Base-by-base conservation (phyloP, 1,140 invertebrate genomes). In the Apocrypta bakeri region DNA sequence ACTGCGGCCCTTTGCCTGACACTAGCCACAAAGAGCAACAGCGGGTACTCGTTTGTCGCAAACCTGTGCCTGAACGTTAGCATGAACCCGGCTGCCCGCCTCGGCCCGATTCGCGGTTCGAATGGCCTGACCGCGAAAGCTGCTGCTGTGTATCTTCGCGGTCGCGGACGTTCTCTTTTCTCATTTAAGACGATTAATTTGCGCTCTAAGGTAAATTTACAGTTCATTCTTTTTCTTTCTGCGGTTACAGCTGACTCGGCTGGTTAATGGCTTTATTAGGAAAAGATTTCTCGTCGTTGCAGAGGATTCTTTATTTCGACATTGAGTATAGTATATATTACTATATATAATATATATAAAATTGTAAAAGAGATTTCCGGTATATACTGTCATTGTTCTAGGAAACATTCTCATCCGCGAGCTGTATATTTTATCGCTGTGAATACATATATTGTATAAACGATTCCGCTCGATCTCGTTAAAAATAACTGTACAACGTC, bases 181-280 rank as follows among this genome's bases (percentile, higher is more conserved):
- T 48, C 71, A 27, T 27, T 42, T 40, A 24, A 9, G 40, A n/a
- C 37, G 73, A 31, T 14, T 24, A 75, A 56, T 75, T 75, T 56
- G 40, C 24, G 72, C 25, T 12, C 12, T 8, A 21, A 6, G 17
- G 48, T 1, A 56, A 56, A 56, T 17, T 56, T 56, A 56, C 48
- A 21, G 21, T 21, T 56, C 17, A 21, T n/a, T 17, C 17, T 56
- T 56, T 48, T 48, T 48, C 17, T 56, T n/a, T 7, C 21, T 56
- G 48, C 48, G 48, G 48, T 56, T 48, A 3, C 21, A 17, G 42
- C 14, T n/a, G 42, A 48, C 42, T 48, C 33, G 33, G 9, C 33
- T 56, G 7, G 48, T 56, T 56, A 56, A 56, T 56, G 21, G 48
- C 17, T 56, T 56, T 56, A 56, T 56, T 56, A 56, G 48, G 17